A percentile compares a stretch with the other conserved stretches of the same genome.
phyloP scores from a whole-genome alignment of 2,797 vertebrate species.

The Epinephelus coioides region DNA sequence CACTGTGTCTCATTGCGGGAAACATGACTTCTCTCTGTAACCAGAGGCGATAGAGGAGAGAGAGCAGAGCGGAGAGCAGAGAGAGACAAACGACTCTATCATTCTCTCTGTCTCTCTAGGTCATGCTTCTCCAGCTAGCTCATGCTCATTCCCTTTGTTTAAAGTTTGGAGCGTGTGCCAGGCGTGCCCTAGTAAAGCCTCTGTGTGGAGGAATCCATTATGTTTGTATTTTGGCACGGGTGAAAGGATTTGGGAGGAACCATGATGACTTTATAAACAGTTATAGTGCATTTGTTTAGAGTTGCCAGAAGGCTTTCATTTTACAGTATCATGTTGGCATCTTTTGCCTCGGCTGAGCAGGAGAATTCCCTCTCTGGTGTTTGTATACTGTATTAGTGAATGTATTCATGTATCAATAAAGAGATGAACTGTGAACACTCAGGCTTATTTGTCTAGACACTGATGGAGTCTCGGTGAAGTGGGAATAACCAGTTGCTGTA shows the following conservation, averaged over 20 bases:
- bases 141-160: slow-evolving; percentile 82
- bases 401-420: slow-evolving; percentile 62
- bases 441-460: slow-evolving; percentile 73
- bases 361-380: slow-evolving; percentile 53
- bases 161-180: slow-evolving; percentile 83
- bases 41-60: slow-evolving; percentile 80
- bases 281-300: slow-evolving; percentile 80
- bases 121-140: slow-evolving; percentile 82
- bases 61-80: slow-evolving; percentile 72
- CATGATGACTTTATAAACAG: slow-evolving; percentile 84
- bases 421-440: slow-evolving; percentile 58
- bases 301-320: slow-evolving; percentile 74
- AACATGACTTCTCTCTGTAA: slow-evolving; percentile 83
- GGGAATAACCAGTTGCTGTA: slow-evolving; percentile 72
- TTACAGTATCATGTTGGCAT: slow-evolving; percentile 68
- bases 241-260: slow-evolving; percentile 80
- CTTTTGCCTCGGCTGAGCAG: slow-evolving; percentile 54
- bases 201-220: slow-evolving; percentile 81
- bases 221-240: slow-evolving; percentile 81
- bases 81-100: slow-evolving; percentile 84
- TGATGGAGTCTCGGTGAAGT: slow-evolving; percentile 65
- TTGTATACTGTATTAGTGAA: slow-evolving; percentile 37
- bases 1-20: slow-evolving; percentile 81
- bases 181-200: slow-evolving; percentile 80
- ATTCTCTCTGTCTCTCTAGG: slow-evolving; percentile 83